A percentile compares a stretch with the other conserved stretches of the same genome.
These are phyloP conservation scores for Periparus ater DNA, from an alignment of 2,797 vertebrate genomes.

Conservation along the genomic window DNA sequence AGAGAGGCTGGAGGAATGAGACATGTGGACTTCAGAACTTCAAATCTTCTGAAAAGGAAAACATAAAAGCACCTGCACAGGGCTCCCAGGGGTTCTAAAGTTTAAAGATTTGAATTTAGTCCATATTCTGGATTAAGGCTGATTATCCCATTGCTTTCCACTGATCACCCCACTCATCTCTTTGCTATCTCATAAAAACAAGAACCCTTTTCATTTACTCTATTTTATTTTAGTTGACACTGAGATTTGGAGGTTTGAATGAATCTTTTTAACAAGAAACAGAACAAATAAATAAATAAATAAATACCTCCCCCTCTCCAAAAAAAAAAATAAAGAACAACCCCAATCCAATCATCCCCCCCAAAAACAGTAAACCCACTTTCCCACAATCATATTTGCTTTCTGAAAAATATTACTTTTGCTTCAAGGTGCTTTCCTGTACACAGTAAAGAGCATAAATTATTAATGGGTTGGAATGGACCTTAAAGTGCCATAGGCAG, in stretches of 20 bases:
- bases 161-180: neutral
- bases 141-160: neutral
- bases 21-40: neutral
- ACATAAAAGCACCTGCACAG: neutral
- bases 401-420: neutral
- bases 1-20: neutral
- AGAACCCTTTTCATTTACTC: neutral
- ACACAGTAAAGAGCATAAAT: neutral
- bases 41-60: neutral
- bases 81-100: neutral
- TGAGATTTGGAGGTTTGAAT: neutral
- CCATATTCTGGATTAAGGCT: neutral
- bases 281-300: neutral
- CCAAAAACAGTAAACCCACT: neutral
- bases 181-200: neutral
- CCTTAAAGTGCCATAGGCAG: neutral
- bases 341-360: neutral
- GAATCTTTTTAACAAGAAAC: neutral
- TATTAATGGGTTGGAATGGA: neutral
- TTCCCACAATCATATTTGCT: neutral
- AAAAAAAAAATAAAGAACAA: neutral
- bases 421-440: neutral
- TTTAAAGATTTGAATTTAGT: neutral
- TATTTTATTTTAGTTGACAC: neutral
- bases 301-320: rapidly evolving